These are phyloP conservation scores for Ramphastos sulfuratus DNA, from an alignment of 2,113 vertebrate species.

Conservation along the genomic window DNA sequence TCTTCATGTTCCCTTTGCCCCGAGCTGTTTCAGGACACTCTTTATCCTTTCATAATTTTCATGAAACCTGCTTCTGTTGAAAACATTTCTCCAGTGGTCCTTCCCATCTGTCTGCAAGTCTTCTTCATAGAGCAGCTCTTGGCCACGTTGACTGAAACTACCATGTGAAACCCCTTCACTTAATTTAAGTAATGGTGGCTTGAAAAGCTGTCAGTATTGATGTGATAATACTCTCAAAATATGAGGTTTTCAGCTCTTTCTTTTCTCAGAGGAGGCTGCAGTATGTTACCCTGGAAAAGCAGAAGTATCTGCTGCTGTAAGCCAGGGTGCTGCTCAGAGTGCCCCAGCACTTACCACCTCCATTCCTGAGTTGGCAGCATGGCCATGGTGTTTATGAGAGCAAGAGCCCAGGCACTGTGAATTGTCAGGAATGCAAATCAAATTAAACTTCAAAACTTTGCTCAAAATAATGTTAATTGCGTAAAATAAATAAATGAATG, in stretches of 20 bases:
- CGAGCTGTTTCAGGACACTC: neutral
- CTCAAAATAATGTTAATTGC: neutral
- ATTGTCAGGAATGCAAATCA: neutral
- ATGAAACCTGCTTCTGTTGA: neutral
- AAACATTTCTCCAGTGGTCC: neutral
- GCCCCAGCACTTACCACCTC: neutral
- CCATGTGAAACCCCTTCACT: neutral
- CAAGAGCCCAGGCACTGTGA: neutral
- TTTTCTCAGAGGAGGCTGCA: neutral
- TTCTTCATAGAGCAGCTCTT: neutral
- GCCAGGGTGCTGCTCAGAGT: rapidly evolving
- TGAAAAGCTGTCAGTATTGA: neutral
- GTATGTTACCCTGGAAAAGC: neutral
- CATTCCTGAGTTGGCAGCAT: rapidly evolving
- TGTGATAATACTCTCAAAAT: neutral
- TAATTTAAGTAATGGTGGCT: neutral
- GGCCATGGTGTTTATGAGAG: neutral
- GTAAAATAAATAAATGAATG: neutral
- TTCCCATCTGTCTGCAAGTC: neutral
- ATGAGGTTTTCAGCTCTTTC: neutral
- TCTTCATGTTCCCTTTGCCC: neutral
- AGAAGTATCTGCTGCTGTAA: neutral
- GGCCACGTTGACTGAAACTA: neutral
- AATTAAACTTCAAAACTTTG: neutral
- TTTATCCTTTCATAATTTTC: neutral